Percentiles rank a stretch among this genome's conserved stretches.
Conservation (phyloP, 2,113 vertebrate genomes). For the Peromyscus californicus region DNA sequence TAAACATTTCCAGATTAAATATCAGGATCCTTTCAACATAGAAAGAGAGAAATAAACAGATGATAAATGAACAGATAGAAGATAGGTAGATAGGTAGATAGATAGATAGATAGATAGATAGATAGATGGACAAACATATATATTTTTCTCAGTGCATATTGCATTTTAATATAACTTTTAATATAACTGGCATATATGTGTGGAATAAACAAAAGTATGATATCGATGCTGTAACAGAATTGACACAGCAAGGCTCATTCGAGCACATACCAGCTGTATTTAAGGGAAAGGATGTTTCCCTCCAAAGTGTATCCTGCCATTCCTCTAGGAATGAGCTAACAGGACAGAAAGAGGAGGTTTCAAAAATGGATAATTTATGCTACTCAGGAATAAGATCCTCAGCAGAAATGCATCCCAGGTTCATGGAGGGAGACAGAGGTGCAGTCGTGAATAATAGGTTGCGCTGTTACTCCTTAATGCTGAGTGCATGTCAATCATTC, state of each 20-base stretch:
- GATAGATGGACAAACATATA: background rate
- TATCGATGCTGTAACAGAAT: background rate
- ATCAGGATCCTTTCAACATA: background rate
- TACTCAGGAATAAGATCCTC: background rate
- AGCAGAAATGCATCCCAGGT: background rate
- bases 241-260: background rate
- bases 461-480: background rate
- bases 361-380: background rate
- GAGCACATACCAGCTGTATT: background rate
- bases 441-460: background rate
- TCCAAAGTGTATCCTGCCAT: background rate
- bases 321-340: background rate
- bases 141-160: background rate
- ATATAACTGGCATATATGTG: background rate
- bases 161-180: background rate
- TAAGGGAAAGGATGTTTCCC: background rate
- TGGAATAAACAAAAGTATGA: background rate
- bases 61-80: background rate
- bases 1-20: background rate
- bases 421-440: too few relatives aligned
- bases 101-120: background rate
- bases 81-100: background rate
- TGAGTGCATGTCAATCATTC: background rate
- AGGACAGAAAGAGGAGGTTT: background rate
- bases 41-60: background rate